phyloP scores from a whole-genome alignment of 1,140 invertebrate species.

The Dolichoris vasculosae region DNA sequence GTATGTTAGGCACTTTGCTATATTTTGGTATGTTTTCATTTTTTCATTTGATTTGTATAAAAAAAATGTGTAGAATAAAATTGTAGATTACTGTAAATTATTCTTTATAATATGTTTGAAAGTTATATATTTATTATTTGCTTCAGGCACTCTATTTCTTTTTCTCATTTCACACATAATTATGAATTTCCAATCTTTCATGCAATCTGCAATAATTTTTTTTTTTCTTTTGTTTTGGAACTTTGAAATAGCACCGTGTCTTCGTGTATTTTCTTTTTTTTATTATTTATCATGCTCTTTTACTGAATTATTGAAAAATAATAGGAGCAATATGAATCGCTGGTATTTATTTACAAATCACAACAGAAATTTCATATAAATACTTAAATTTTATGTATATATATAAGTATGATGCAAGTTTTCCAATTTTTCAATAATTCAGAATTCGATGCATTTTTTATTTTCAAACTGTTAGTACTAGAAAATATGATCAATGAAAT shows the following conservation, averaged over 20 bases:
- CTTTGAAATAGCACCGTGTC: slow-evolving; percentile 73
- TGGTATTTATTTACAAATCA: slow-evolving; percentile 29
- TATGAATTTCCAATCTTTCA: slow-evolving; percentile 52
- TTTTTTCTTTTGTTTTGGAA: slow-evolving; percentile 61
- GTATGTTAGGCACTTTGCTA: slow-evolving; percentile 71
- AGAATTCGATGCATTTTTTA: not conserved
- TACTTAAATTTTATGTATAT: not conserved
- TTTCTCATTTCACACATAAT: slow-evolving; percentile 50
- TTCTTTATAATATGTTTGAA: slow-evolving; percentile 34
- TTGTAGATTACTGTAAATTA: slow-evolving; percentile 35
- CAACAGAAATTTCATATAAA: too few relatives aligned
- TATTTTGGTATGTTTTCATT: slow-evolving; percentile 61
- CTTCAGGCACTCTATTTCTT: slow-evolving; percentile 48
- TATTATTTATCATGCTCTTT: not conserved
- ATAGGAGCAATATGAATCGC: slow-evolving; percentile 15
- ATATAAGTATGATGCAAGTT: not conserved
- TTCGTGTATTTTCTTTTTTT: slow-evolving; percentile 54
- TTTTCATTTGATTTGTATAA: slow-evolving; percentile 40
- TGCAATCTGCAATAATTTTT: slow-evolving; percentile 43
- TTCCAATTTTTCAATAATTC: slow-evolving; percentile 40
- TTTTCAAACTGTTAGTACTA: not conserved
- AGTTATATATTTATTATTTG: slow-evolving; percentile 32
- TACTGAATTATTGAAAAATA: slow-evolving; percentile 43
- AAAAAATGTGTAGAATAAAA: slow-evolving; percentile 43
- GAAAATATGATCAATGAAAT: slow-evolving; percentile 1